A percentile compares a stretch with the other conserved stretches of the same genome.
These are phyloP conservation scores for Pammene fasciana DNA, from an alignment of 2,888 invertebrate genomes.

Conservation along the genomic window DNA sequence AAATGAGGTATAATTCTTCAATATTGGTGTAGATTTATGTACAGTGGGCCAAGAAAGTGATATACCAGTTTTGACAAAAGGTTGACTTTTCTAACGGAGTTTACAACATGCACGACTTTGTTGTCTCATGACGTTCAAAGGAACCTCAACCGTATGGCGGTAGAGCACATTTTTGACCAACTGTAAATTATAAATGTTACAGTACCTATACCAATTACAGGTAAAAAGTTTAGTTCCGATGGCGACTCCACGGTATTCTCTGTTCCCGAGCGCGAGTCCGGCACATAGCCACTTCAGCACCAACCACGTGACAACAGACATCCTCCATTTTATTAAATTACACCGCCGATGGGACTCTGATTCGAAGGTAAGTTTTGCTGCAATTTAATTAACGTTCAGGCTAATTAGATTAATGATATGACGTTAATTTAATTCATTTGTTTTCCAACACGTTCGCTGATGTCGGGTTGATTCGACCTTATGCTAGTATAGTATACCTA, in stretches of 20 bases:
- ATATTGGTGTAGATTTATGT: no score
- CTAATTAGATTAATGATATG: constrained; percentile 22
- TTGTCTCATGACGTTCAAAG: no score
- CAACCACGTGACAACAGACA: constrained; percentile 40
- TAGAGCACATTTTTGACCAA: no score
- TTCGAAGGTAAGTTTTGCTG: constrained; percentile 33
- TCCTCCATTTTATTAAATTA: constrained; percentile 38
- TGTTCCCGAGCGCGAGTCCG: constrained; percentile 6
- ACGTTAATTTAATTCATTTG: not conserved
- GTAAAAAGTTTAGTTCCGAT: not conserved
- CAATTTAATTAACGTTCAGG: constrained; percentile 27
- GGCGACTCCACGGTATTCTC: constrained; percentile 15
- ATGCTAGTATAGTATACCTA: not conserved
- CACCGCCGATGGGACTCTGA: constrained; percentile 12
- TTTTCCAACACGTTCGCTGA: not conserved
- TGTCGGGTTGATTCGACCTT: no score
- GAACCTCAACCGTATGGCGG: no score
- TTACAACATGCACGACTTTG: no score
- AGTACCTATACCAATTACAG: no score
- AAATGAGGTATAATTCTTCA: no score
- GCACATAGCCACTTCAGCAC: constrained; percentile 31
- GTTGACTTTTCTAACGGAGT: no score
- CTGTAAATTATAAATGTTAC: no score
- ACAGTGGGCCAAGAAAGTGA: no score
- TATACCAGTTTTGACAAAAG: no score